A percentile compares a stretch with the other conserved stretches of the same genome.
These are phyloP conservation scores for Micrasema minimum DNA, from an alignment of 1,140 invertebrate species.

Conservation along the genomic window DNA sequence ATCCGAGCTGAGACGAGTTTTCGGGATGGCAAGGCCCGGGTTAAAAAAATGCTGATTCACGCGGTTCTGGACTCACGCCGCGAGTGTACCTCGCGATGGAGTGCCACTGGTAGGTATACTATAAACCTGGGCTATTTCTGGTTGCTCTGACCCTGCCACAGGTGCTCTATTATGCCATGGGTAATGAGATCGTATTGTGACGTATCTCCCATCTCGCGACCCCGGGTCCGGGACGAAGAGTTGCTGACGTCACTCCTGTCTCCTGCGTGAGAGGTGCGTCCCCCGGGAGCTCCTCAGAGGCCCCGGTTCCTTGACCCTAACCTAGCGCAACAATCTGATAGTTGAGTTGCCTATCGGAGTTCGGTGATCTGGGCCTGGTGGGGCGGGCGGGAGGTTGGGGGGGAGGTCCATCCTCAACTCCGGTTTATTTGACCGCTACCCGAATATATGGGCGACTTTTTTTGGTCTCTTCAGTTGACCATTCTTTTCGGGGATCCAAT, in stretches of 20 bases:
- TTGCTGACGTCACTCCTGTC: no score
- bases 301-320: constrained; percentile 48
- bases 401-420: constrained; percentile 13
- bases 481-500: not conserved
- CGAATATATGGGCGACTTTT: constrained; percentile 35
- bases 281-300: no score
- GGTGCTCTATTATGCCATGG: constrained; percentile 3
- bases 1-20: constrained; percentile 14
- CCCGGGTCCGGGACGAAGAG: not conserved
- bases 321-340: constrained; percentile 48
- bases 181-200: constrained; percentile 3
- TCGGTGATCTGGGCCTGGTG: not conserved
- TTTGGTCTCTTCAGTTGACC: constrained; percentile 14
- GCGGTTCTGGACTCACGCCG: not conserved
- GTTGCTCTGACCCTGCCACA: not conserved
- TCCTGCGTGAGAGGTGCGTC: no score
- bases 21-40: not conserved
- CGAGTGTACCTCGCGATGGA: constrained; percentile 44
- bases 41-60: not conserved
- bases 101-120: constrained; percentile 57
- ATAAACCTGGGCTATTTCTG: not conserved
- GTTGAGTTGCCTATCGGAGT: constrained; percentile 38
- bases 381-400: constrained; percentile 1
- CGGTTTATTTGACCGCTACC: constrained; percentile 38
- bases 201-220: not conserved